Percentiles rank a stretch among this genome's conserved stretches.
These are phyloP conservation scores for Vanessa tameamea DNA, from an alignment of 1,140 invertebrate genomes.

Conservation along the genomic window DNA sequence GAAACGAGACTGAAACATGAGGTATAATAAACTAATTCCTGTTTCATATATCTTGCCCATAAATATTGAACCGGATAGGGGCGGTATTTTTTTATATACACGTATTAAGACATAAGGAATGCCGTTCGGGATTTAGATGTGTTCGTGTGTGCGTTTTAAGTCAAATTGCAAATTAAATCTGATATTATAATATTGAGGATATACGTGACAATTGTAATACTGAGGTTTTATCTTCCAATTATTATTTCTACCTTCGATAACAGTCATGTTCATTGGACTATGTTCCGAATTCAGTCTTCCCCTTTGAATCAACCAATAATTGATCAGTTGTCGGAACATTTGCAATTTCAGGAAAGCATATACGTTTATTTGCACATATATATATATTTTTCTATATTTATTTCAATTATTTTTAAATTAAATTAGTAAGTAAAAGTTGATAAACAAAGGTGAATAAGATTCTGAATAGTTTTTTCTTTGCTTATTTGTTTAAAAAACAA, in stretches of 20 bases:
- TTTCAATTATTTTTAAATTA: too few relatives aligned
- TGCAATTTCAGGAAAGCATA: too few relatives aligned
- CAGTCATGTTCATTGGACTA: background rate
- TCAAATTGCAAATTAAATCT: too few relatives aligned
- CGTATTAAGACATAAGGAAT: background rate
- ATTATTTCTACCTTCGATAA: background rate
- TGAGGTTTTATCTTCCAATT: background rate
- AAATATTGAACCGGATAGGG: constrained; percentile 65
- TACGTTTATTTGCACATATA: too few relatives aligned
- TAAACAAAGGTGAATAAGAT: too few relatives aligned
- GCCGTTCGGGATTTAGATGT: background rate
- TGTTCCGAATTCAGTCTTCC: background rate
- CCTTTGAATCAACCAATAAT: background rate
- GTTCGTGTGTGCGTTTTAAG: too few relatives aligned
- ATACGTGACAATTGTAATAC: background rate
- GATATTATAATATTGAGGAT: too few relatives aligned
- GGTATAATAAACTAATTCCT: constrained; percentile 44
- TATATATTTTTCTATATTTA: too few relatives aligned
- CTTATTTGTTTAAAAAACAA: too few relatives aligned
- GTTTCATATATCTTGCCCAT: constrained; percentile 52
- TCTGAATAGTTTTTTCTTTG: too few relatives aligned
- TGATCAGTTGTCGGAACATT: too few relatives aligned
- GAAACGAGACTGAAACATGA: constrained; percentile 65
- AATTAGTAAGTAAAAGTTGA: too few relatives aligned
- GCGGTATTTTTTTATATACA: constrained; percentile 46